phyloP scores from a whole-genome alignment of 2,113 vertebrate genomes.

The Peromyscus polionotus region DNA sequence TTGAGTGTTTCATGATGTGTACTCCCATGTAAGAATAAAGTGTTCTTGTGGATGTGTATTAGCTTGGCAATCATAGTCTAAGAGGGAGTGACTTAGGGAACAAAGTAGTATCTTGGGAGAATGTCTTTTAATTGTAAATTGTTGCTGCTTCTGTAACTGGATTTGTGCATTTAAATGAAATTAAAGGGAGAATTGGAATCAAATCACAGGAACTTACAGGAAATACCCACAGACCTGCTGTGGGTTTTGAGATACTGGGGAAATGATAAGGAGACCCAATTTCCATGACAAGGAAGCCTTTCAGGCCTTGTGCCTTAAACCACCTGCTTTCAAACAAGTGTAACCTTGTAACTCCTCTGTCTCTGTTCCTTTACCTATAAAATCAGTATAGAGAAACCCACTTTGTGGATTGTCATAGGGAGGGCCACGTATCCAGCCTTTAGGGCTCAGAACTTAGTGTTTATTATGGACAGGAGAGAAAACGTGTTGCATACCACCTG shows the following conservation, averaged over 20 bases:
- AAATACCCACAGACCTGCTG: neutral
- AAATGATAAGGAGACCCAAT: neutral
- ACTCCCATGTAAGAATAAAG: neutral
- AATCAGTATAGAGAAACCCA: neutral
- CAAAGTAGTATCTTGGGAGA: constrained; percentile 14
- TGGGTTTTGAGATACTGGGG: neutral
- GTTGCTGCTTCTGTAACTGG: neutral
- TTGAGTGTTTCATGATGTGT: neutral
- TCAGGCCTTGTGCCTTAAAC: neutral
- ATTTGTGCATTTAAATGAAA: neutral
- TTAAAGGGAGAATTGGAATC: neutral
- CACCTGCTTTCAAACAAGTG: neutral
- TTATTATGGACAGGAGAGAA: neutral
- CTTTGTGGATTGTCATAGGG: neutral
- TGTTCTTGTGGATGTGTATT: neutral
- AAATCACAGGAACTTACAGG: neutral
- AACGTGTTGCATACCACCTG: neutral
- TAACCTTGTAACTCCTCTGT: neutral
- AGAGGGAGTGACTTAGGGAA: neutral
- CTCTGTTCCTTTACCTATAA: neutral
- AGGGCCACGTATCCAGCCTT: neutral
- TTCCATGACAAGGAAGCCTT: neutral
- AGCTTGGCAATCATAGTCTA: neutral
- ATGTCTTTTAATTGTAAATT: constrained; percentile 4
- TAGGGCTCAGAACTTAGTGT: neutral